Evolutionary conservation across 1,140 invertebrate genomes (phyloP).

Genomic region (Neomicropteryx cornuta): DNA sequence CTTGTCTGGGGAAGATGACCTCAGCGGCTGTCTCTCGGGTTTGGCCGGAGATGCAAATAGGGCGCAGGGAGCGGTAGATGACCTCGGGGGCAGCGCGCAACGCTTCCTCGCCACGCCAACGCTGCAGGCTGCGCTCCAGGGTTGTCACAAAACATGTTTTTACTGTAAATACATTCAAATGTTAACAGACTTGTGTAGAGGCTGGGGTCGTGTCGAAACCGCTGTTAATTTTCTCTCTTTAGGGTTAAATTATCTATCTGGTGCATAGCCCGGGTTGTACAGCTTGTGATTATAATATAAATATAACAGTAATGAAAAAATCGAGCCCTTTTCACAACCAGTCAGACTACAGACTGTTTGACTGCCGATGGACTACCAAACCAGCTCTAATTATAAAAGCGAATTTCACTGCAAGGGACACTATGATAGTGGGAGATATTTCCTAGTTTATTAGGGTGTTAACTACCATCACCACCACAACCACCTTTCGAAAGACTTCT

Average conservation of each 20-base stretch:
- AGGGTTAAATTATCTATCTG: background rate
- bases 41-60: conserved; percentile 48
- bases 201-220: background rate
- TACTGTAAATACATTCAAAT: conserved; percentile 24
- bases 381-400: too few relatives aligned
- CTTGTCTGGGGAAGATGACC: conserved; percentile 73
- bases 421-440: too few relatives aligned
- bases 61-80: conserved; percentile 59
- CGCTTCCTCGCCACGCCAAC: conserved; percentile 38
- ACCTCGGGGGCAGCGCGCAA: conserved; percentile 46
- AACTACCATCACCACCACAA: too few relatives aligned
- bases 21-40: conserved; percentile 71
- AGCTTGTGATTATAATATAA: background rate
- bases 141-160: conserved; percentile 76
- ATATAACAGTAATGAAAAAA: conserved; percentile 6
- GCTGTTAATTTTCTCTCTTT: background rate
- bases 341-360: too few relatives aligned
- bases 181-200: conserved; percentile 4
- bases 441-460: too few relatives aligned
- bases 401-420: too few relatives aligned
- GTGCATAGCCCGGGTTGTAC: background rate
- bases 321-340: too few relatives aligned
- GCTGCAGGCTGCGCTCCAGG: conserved; percentile 51
- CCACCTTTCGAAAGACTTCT: too few relatives aligned
- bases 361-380: too few relatives aligned